Evolutionary conservation across 2,888 invertebrate species (phyloP).

Genomic region (Halictus ligatus): DNA sequence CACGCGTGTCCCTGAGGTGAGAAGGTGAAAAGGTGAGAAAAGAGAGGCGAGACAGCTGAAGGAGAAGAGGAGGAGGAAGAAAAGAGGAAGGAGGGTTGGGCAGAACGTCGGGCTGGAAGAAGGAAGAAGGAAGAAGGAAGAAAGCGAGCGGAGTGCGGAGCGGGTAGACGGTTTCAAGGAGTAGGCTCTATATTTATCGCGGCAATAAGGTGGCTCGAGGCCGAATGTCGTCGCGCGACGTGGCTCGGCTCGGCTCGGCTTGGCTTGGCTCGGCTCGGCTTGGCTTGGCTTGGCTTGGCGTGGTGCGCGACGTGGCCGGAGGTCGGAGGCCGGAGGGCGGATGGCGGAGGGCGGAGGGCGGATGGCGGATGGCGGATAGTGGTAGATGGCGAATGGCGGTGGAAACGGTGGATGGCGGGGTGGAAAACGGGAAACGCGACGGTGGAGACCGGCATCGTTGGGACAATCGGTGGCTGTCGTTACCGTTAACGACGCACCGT

Average conservation of each 20-base stretch:
- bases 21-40: background rate
- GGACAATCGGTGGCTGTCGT: slow-evolving; percentile 81
- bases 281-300: background rate
- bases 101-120: slow-evolving; percentile 16
- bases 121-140: slow-evolving; percentile 25
- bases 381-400: slow-evolving; percentile 17
- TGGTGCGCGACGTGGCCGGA: slow-evolving; percentile 13
- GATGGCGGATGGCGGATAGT: slow-evolving; percentile 36
- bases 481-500: slow-evolving; percentile 80
- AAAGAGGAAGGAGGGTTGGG: background rate
- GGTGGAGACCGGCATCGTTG: slow-evolving; percentile 71
- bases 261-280: background rate
- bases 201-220: slow-evolving; percentile 76
- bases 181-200: slow-evolving; percentile 80
- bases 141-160: slow-evolving; percentile 5
- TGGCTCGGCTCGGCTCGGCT: background rate
- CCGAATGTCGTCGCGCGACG: slow-evolving; percentile 59
- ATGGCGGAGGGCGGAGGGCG: slow-evolving; percentile 8
- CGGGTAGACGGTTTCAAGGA: slow-evolving; percentile 51
- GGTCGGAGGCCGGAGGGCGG: slow-evolving; percentile 45
- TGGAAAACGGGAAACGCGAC: slow-evolving; percentile 39
- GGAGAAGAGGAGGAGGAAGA: background rate
- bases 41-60: background rate
- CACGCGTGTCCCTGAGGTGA: slow-evolving; percentile 4
- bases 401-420: background rate